phyloP scores from a whole-genome alignment of 2,797 vertebrate genomes.

The Denticeps clupeoides region DNA sequence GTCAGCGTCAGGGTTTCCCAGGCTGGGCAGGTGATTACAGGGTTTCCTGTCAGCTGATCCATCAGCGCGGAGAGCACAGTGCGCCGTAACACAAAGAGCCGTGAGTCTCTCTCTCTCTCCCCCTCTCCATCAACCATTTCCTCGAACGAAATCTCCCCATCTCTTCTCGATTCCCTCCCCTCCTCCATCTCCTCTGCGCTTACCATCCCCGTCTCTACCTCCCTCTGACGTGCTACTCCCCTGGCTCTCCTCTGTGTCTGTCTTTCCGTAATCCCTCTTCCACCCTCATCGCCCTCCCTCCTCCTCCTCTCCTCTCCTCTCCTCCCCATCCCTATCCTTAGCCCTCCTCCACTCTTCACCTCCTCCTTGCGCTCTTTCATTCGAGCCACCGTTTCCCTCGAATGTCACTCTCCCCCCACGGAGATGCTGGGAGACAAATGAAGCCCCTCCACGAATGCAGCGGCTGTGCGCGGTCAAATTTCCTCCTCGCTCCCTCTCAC shows the following conservation, averaged over 20 bases:
- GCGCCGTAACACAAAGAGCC: too few species aligned
- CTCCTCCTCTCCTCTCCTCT: conserved; percentile 8
- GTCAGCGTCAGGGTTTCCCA: too few species aligned
- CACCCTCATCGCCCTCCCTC: conserved; percentile 26
- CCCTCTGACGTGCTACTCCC: too few species aligned
- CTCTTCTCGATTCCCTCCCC: conserved; percentile 18
- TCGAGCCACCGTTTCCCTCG: not conserved
- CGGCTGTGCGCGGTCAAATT: not conserved
- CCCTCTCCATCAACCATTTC: not conserved
- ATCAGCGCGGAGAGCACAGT: too few species aligned
- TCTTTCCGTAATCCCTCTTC: conserved; percentile 16
- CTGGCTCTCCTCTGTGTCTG: too few species aligned
- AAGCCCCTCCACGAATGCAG: not conserved
- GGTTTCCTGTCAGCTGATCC: too few species aligned
- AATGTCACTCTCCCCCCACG: conserved; percentile 40
- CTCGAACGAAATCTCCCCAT: not conserved
- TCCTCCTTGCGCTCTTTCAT: not conserved
- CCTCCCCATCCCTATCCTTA: conserved; percentile 18
- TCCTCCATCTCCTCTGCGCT: conserved; percentile 23
- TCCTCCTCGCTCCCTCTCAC: not conserved
- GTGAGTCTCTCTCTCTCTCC: not conserved
- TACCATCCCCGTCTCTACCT: conserved; percentile 39
- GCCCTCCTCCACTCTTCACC: not conserved
- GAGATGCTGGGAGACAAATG: not conserved
- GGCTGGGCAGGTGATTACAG: too few species aligned